These are phyloP conservation scores for Idaea biselata DNA, from an alignment of 2,888 invertebrate genomes.

Conservation along the genomic window DNA sequence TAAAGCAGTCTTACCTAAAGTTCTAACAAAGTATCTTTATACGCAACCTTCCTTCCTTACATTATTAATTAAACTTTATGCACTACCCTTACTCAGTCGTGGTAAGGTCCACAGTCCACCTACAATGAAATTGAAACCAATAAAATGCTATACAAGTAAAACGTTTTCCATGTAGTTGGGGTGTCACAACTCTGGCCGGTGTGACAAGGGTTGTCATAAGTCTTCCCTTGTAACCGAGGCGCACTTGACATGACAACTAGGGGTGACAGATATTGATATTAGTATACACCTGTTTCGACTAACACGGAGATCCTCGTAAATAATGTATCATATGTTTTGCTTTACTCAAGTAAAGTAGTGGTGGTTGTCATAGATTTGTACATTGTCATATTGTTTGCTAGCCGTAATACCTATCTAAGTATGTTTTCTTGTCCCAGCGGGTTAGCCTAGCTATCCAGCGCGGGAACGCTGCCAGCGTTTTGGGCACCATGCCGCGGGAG, in stretches of 20 bases:
- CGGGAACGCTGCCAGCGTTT: too few species aligned
- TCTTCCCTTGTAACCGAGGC: constrained; percentile 51
- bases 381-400: too few species aligned
- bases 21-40: not conserved
- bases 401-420: too few species aligned
- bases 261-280: constrained; percentile 38
- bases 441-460: too few species aligned
- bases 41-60: constrained; percentile 3
- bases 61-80: constrained; percentile 28
- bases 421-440: too few species aligned
- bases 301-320: not conserved
- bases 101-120: constrained; percentile 29
- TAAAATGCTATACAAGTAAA: constrained; percentile 71
- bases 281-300: constrained; percentile 8
- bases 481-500: too few species aligned
- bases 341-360: too few species aligned
- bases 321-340: not conserved
- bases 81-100: constrained; percentile 47
- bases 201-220: constrained; percentile 78
- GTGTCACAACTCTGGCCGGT: constrained; percentile 43
- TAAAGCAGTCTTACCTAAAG: constrained; percentile 4
- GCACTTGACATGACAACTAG: constrained; percentile 36
- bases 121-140: constrained; percentile 76
- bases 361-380: too few species aligned
- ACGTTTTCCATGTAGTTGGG: constrained; percentile 66